phyloP scores from a whole-genome alignment of 2,888 invertebrate species.

The Plagiodera versicolora region DNA sequence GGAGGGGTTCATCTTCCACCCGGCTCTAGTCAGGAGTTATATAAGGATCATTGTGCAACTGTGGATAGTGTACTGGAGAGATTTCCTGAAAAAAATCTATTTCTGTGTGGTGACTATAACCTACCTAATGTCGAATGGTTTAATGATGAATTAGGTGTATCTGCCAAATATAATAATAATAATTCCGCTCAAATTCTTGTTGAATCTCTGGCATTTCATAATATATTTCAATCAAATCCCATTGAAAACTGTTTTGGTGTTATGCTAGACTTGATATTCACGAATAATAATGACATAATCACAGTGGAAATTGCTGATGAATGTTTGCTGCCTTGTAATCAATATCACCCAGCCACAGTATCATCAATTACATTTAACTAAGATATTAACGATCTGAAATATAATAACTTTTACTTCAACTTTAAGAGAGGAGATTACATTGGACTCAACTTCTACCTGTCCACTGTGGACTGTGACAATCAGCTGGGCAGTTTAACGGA shows the following conservation, averaged over 20 bases:
- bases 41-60: neutral
- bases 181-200: too few relatives aligned
- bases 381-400: constrained; percentile 4
- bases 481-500: neutral
- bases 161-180: too few relatives aligned
- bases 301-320: neutral
- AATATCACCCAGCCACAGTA: neutral
- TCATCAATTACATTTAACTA: neutral
- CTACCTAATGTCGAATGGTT: neutral
- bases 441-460: constrained; percentile 3
- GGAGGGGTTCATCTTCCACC: neutral
- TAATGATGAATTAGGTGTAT: too few relatives aligned
- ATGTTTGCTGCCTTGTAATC: neutral
- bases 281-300: neutral
- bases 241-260: neutral
- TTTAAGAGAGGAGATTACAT: constrained; percentile 6
- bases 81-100: neutral
- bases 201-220: neutral
- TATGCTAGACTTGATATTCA: constrained; percentile 1
- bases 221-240: too few relatives aligned
- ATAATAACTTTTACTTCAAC: constrained; percentile 1
- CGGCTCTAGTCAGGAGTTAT: neutral
- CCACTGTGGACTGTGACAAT: neutral
- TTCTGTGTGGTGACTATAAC: neutral
- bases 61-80: too few relatives aligned